Conservation (phyloP, 2,797 vertebrate species). For the Scomberomorus guttatus region DNA sequence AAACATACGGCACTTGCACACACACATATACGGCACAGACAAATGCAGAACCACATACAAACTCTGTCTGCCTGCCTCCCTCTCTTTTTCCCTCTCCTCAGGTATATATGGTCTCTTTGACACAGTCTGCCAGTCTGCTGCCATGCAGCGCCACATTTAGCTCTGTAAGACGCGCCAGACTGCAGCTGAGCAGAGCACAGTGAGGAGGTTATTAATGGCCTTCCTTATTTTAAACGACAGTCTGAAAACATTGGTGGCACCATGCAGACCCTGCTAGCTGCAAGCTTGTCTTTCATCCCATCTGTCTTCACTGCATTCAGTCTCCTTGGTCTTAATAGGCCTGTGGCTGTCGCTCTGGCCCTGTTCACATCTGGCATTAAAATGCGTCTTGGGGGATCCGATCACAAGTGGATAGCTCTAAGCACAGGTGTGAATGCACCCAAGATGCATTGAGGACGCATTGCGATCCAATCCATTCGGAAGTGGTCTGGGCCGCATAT, state of each 20-base stretch:
- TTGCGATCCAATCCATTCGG: no score
- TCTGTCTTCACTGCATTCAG: conserved; percentile 78
- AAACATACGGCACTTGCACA: conserved; percentile 41
- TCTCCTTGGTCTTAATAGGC: conserved; percentile 75
- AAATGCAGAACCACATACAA: conserved; percentile 44
- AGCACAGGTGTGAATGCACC: no score
- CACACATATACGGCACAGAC: conserved; percentile 19
- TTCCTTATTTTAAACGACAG: conserved; percentile 84
- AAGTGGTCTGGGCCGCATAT: no score
- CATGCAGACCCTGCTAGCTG: conserved; percentile 75
- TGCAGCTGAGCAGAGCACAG: conserved; percentile 76
- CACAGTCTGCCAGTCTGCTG: conserved; percentile 76
- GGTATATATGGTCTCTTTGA: conserved; percentile 72
- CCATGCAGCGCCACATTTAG: conserved; percentile 77
- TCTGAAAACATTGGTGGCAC: conserved; percentile 82
- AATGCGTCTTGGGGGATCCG: no score
- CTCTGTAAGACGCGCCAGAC: conserved; percentile 71
- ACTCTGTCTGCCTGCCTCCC: conserved; percentile 25
- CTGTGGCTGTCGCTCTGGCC: conserved; percentile 56
- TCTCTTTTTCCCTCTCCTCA: conserved; percentile 41
- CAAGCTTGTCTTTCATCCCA: conserved; percentile 82
- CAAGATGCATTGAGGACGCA: no score
- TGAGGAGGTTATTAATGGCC: conserved; percentile 85
- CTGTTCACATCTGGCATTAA: no score
- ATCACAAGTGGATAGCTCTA: no score